Conservation (phyloP, 2,888 invertebrate species). For the Cancer borealis region DNA sequence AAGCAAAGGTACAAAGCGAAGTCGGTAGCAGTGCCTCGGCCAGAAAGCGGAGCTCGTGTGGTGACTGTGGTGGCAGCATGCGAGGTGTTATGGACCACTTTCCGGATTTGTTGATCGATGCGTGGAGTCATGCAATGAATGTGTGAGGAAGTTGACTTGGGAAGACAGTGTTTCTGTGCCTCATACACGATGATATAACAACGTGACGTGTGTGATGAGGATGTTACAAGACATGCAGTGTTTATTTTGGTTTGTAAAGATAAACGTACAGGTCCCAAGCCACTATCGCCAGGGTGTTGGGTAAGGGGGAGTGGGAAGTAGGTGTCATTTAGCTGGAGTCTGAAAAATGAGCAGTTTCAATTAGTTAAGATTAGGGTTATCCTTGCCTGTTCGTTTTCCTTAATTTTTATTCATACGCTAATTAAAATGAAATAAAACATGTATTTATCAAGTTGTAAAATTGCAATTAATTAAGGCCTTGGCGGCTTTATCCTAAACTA, state of each 20-base stretch:
- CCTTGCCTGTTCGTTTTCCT: neutral
- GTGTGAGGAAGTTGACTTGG: neutral
- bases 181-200: neutral
- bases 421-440: slow-evolving; percentile 22
- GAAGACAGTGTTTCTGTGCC: neutral
- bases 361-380: slow-evolving; percentile 24
- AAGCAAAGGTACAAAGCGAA: neutral
- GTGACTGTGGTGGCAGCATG: neutral
- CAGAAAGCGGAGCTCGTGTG: neutral
- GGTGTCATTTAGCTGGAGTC: neutral
- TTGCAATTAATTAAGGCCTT: neutral
- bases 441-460: neutral
- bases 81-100: neutral
- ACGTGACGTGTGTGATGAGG: neutral
- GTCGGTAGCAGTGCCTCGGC: neutral
- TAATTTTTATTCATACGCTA: slow-evolving; percentile 8
- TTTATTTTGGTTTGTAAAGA: neutral
- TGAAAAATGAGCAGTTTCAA: neutral
- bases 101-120: neutral
- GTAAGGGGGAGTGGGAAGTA: neutral
- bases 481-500: neutral
- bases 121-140: neutral
- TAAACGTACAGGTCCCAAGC: neutral
- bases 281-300: neutral
- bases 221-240: neutral